Conservation (phyloP, 2,888 invertebrate genomes). For the Scaptomyza polygonia region DNA sequence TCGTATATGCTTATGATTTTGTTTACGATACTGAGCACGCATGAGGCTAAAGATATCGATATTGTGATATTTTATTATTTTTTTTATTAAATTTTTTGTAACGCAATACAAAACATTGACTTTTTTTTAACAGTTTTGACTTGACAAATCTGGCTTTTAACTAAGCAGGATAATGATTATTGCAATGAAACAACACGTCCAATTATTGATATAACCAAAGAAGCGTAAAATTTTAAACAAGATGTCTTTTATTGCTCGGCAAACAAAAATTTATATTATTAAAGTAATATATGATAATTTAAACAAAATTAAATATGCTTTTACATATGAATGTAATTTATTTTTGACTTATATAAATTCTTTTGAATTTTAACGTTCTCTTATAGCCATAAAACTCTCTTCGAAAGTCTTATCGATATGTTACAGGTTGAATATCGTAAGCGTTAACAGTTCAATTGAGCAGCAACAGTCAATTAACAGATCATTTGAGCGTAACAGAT, state of each 20-base stretch:
- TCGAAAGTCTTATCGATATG: not conserved
- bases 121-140: too few relatives aligned
- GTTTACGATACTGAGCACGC: not conserved
- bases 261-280: not conserved
- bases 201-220: not conserved
- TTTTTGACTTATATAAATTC: not conserved
- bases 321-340: not conserved
- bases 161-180: not conserved
- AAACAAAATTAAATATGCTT: not conserved
- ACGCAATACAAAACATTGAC: too few relatives aligned
- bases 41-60: not conserved
- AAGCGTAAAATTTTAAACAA: not conserved
- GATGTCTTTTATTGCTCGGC: not conserved
- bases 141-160: too few relatives aligned
- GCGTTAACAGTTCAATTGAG: slow-evolving; percentile 3
- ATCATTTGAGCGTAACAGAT: slow-evolving; percentile 4
- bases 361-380: slow-evolving; percentile 2
- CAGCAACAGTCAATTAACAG: slow-evolving; percentile 5
- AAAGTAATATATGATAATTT: not conserved
- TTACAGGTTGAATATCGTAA: slow-evolving; percentile 5
- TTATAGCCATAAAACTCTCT: not conserved
- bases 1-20: not conserved
- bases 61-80: not conserved
- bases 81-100: not conserved
- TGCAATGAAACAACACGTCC: not conserved